Evolutionary conservation across 2,797 vertebrate species (phyloP), one percentile per base, ranked within the genome.

Genomic region (Hipposideros larvatus): DNA sequence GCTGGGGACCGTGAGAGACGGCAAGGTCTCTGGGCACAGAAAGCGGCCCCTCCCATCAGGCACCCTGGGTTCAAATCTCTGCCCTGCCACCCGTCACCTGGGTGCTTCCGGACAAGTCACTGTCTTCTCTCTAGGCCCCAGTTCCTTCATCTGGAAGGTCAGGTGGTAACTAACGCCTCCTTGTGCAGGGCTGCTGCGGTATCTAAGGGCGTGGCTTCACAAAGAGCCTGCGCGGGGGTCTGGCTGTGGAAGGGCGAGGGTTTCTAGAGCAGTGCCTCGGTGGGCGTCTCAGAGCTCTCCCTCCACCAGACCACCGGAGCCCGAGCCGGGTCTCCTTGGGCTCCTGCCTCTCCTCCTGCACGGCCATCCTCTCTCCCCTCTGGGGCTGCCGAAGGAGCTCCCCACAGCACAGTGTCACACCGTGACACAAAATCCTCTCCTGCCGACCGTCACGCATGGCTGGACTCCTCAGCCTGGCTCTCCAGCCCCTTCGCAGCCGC

Each of bases 141-240:
- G 0, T 31, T 68, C 65, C 59, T 80, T n/a, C 15, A 7, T 53
- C 53, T 15, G 34, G 28, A 19, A 48, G 71, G 61, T 16, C 46
- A 43, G 11, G 2, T 0, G 7, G n/a, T 37, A 37, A 37, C 37
- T 1, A 11, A 11, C 1, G 46, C n/a, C 48, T 24, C 5, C 61
- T 26, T 31, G n/a, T 15, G 57, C 24, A 28, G 73, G 71, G 48
- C 24, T 18, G 4, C 2, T 11, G 18, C n/a, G 24, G 55, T 34
- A 48, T 28, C 4, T 21, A 28, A 83, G 65, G 37, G 28, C 2
- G 0, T 0, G 10, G 18, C 57, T 43, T 31, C 19, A 8, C 0
- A 22, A 70, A 43, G 31, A 87, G 22, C 2, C 37, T 22, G 22
- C 21, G 43, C 0, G 37, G 0, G 31, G 5, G 41, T 19, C 21